Conservation (phyloP, 2,113 vertebrate species). For the Monopterus albus region DNA sequence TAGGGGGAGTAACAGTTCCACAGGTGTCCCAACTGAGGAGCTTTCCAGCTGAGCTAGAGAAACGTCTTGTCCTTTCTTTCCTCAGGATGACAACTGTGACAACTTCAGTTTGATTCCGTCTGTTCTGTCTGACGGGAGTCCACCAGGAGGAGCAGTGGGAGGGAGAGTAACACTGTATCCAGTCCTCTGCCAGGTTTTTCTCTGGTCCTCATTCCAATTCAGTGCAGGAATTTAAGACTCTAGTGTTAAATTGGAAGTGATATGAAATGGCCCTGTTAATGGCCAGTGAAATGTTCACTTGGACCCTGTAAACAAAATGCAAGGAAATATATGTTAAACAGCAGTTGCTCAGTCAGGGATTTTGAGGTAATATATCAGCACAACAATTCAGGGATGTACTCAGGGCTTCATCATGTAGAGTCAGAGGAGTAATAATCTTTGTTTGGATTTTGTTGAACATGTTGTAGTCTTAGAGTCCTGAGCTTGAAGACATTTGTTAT, state of each 20-base stretch:
- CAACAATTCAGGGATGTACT: too few species aligned
- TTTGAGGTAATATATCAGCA: too few species aligned
- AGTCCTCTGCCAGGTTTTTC: not conserved
- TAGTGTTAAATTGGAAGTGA: not conserved
- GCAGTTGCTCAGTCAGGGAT: too few species aligned
- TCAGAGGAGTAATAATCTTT: too few species aligned
- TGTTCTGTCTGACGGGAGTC: not conserved
- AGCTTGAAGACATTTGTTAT: too few species aligned
- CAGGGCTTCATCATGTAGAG: too few species aligned
- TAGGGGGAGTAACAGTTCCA: slow-evolving; percentile 38
- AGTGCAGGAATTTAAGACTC: slow-evolving; percentile 24
- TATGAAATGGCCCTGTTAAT: not conserved
- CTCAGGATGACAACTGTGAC: not conserved
- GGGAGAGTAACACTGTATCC: not conserved
- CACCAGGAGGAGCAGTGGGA: not conserved
- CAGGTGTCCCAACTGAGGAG: not conserved
- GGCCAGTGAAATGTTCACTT: not conserved
- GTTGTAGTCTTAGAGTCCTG: too few species aligned
- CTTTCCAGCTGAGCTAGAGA: slow-evolving; percentile 16
- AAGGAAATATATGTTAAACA: too few species aligned
- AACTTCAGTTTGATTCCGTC: too few species aligned
- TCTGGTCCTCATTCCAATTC: not conserved
- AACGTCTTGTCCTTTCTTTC: slow-evolving; percentile 4
- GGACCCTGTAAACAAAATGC: too few species aligned
- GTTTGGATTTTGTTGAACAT: too few species aligned